These are phyloP conservation scores for Amblyteles armatorius DNA, from an alignment of 2,888 invertebrate genomes.

Conservation along the genomic window DNA sequence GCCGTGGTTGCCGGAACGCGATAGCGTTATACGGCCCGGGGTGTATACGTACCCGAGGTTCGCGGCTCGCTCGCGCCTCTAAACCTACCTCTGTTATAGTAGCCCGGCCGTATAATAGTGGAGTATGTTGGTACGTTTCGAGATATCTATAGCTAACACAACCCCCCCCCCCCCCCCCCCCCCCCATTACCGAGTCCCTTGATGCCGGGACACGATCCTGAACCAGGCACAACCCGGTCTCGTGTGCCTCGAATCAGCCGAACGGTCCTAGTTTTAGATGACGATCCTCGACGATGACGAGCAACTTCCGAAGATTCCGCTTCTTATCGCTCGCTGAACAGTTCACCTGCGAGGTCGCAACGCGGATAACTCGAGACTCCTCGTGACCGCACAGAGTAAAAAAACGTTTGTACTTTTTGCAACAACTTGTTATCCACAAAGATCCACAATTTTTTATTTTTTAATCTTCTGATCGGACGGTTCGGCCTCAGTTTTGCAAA, in stretches of 20 bases:
- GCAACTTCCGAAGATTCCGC: not conserved
- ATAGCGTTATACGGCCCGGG: conserved; percentile 73
- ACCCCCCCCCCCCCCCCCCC: conserved; percentile 77
- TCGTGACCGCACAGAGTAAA: no score
- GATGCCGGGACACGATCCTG: conserved; percentile 82
- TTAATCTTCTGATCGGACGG: no score
- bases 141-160: conserved; percentile 64
- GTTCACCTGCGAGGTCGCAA: not conserved
- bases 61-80: conserved; percentile 45
- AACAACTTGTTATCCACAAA: no score
- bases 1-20: conserved; percentile 79
- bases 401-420: no score
- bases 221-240: conserved; percentile 44
- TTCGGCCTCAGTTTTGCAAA: no score
- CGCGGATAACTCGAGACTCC: not conserved
- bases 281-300: not conserved
- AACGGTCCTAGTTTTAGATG: not conserved
- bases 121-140: conserved; percentile 32
- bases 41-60: conserved; percentile 7
- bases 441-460: no score
- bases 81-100: conserved; percentile 20
- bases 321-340: conserved; percentile 38
- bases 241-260: conserved; percentile 23
- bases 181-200: conserved; percentile 81
- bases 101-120: not conserved